Conservation (phyloP, 2,888 invertebrate species). For the Notodonta dromedarius region DNA sequence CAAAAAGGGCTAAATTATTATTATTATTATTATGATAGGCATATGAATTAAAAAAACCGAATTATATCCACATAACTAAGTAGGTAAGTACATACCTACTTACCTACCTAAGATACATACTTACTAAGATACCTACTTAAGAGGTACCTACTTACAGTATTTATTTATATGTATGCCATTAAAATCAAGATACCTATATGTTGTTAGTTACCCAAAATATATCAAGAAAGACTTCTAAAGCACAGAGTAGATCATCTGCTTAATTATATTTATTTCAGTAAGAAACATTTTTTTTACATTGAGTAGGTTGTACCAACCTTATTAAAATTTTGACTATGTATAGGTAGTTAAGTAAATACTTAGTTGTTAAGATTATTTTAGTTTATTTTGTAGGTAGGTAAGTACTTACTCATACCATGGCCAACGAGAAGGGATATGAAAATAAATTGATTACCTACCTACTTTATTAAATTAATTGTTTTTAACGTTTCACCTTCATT, state of each 20-base stretch:
- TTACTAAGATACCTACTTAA: no score
- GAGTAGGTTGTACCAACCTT: not conserved
- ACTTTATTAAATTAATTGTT: no score
- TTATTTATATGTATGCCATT: no score
- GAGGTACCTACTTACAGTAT: no score
- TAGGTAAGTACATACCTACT: not conserved
- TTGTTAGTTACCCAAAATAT: not conserved
- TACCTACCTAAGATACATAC: not conserved
- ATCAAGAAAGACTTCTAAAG: not conserved
- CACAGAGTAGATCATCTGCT: not conserved
- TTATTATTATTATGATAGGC: no score
- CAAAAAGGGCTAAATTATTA: no score
- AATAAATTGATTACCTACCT: no score
- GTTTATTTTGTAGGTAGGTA: not conserved
- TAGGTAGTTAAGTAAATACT: not conserved
- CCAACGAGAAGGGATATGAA: no score
- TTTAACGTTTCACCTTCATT: no score
- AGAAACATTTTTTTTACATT: not conserved
- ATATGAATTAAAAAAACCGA: not conserved
- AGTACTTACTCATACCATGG: no score
- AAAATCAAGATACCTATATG: no score
- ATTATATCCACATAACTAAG: not conserved
- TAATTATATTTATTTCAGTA: not conserved
- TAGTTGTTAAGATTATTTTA: not conserved
- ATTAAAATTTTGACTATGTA: not conserved